Conservation (phyloP, 2,113 vertebrate genomes). For the Prunella himalayana region DNA sequence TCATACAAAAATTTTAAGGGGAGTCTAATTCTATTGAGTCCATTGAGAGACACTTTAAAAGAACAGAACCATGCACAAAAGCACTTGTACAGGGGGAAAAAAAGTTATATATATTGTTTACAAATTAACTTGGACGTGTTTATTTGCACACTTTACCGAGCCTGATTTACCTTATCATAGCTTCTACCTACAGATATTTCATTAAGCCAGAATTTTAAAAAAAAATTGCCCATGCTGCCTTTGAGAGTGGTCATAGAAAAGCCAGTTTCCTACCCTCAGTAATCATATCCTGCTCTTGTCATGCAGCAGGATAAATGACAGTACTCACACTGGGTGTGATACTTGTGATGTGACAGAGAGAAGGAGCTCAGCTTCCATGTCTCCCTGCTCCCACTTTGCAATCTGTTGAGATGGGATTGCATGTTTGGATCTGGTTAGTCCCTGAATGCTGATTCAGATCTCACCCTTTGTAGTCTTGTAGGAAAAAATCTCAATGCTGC, state of each 20-base stretch:
- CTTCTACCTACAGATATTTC: background rate
- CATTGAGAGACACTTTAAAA: background rate
- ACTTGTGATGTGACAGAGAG: background rate
- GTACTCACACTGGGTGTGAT: accelerated
- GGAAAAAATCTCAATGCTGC: background rate
- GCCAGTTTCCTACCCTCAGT: background rate
- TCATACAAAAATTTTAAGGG: background rate
- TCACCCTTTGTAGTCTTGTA: background rate
- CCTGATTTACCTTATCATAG: background rate
- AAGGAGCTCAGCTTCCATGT: background rate
- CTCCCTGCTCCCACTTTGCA: background rate
- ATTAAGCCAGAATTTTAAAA: background rate
- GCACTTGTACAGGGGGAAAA: accelerated
- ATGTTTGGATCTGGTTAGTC: background rate
- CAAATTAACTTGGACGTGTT: background rate
- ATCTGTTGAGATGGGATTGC: background rate
- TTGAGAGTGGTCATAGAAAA: background rate
- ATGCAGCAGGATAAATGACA: background rate
- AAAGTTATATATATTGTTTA: accelerated
- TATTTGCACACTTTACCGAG: background rate
- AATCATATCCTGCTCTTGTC: accelerated
- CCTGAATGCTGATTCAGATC: background rate
- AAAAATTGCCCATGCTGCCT: background rate
- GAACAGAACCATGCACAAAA: background rate
- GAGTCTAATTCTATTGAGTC: background rate